Conservation (phyloP, 2,113 vertebrate genomes). For the Arizona elegans region DNA sequence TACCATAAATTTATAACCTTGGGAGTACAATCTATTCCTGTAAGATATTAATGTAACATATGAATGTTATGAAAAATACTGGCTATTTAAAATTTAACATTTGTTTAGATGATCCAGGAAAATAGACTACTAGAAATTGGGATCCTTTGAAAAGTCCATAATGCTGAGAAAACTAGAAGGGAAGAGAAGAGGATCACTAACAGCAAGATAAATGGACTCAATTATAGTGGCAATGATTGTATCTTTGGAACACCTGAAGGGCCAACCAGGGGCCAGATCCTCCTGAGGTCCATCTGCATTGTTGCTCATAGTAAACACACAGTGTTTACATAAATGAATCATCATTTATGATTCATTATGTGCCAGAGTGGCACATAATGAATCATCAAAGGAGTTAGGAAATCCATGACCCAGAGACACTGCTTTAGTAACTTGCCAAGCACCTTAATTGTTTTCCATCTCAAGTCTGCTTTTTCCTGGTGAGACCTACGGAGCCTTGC, state of each 20-base stretch:
- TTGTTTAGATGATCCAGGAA: neutral
- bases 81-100: neutral
- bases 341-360: too few species aligned
- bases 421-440: neutral
- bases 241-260: neutral
- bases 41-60: neutral
- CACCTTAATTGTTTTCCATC: neutral
- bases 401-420: neutral
- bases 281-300: neutral
- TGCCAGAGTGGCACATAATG: neutral
- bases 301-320: neutral
- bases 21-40: neutral
- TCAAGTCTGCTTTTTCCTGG: neutral
- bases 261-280: neutral
- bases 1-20: neutral
- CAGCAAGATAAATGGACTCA: neutral
- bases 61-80: neutral
- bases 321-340: too few species aligned
- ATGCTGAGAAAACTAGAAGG: neutral
- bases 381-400: neutral
- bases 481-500: neutral
- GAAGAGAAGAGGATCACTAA: neutral
- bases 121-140: neutral
- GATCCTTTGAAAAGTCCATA: neutral
- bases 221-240: neutral